A percentile compares a stretch with the other conserved stretches of the same genome.
phyloP scores from a whole-genome alignment of 92 coral and sea anemone genomes.

The Actinernus sp. region DNA sequence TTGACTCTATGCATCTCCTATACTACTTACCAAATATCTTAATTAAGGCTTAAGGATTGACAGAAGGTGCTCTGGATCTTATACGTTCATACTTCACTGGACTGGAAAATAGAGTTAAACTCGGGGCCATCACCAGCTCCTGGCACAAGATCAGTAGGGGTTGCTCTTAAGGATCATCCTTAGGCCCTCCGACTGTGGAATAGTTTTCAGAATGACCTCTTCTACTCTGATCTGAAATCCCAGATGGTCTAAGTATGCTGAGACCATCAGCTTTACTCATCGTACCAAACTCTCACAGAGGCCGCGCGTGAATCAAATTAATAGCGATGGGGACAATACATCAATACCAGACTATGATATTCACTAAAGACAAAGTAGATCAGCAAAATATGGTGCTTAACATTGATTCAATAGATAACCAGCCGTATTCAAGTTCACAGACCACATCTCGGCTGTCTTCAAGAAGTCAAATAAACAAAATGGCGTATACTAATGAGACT shows the following conservation, averaged over 20 bases:
- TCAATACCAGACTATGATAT: constrained; percentile 34
- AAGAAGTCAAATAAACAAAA: constrained; percentile 35
- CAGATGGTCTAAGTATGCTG: constrained; percentile 35
- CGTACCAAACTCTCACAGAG: too few species aligned
- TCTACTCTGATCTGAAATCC: constrained; percentile 11
- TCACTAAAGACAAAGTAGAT: constrained; percentile 9
- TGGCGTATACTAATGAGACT: constrained; percentile 40
- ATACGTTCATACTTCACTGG: constrained; percentile 23
- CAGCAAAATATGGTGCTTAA: too few species aligned
- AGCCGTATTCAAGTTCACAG: too few species aligned
- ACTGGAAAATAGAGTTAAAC: constrained; percentile 31
- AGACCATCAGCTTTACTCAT: constrained; percentile 47
- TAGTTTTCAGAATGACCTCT: constrained; percentile 43
- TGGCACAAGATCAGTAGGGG: constrained; percentile 15
- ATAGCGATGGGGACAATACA: too few species aligned
- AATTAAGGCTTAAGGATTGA: constrained; percentile 34
- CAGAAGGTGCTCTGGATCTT: constrained; percentile 11
- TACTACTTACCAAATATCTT: constrained; percentile 28
- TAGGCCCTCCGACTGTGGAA: constrained; percentile 50
- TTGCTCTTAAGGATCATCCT: constrained; percentile 30
- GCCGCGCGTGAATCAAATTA: too few species aligned
- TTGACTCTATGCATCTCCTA: constrained; percentile 24
- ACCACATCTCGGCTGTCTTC: too few species aligned
- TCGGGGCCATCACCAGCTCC: constrained; percentile 12
- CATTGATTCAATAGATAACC: too few species aligned